Evolutionary conservation across 64 coral and sea anemone species (phyloP), one percentile per base, ranked within the genome.

Genomic region (Pocillopora damicornis): DNA sequence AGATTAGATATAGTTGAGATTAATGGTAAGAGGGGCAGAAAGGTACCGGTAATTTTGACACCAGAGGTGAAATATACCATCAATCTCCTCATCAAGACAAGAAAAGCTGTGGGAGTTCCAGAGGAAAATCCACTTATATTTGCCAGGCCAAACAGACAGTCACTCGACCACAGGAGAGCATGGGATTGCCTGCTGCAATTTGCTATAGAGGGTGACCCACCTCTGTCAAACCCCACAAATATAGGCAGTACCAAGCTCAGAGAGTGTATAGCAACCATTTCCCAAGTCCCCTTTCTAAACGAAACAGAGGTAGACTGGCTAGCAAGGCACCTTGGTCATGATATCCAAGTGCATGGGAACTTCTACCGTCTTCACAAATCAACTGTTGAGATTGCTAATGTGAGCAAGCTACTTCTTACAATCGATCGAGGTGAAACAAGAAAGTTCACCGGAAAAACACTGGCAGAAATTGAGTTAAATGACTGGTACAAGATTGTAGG

Each of bases 301-400:
- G 42, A 91, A 23, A 86, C 56, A 61, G 89, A 91, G 16, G 34
- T 91, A 75, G 88, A 91, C 51, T 85, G 80, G 89, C 57, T 91
- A 30, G 80, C 89, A 85, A 74, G 75, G 58, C 80, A 91, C 35
- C 89, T 91, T n/a, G 89, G 89, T 7, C 79, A 90, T 62, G 88
- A 90, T 58, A 75, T 90, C 9, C 5, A n/a, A 15, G 58, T 90
- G 25, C 89, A 91, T 45, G 17, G 81, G 14, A 57, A 91, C 18
- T 90, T 76, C 42, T 86, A 91, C 59, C 65, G 69, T 22, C 88
- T 83, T 20, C 88, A 90, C 16, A 79, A 90, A 11, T 75, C 64
- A 13, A 90, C 78, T 15, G 61, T 76, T 11, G 79, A 90, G 35
- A 63, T 90, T 9, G 78, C 88, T 30, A 90, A 90, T 59, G 89